Evolutionary conservation across 2,797 vertebrate species (phyloP).

Genomic region (Mormyrops attenuatus): DNA sequence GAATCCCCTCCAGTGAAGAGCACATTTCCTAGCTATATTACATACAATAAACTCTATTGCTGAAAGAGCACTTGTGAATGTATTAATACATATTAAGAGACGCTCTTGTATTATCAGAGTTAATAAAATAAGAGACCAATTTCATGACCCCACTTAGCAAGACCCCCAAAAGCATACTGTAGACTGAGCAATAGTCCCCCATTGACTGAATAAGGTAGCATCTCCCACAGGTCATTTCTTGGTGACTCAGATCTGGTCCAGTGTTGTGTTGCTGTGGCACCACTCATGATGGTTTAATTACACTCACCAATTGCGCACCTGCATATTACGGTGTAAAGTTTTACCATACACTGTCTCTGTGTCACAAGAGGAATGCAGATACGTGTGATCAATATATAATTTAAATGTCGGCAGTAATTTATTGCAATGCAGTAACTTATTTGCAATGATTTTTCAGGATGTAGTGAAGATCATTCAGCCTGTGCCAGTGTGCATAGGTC

Average conservation of each 20-base stretch:
- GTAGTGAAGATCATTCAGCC: neutral
- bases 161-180: neutral
- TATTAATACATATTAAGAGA: neutral
- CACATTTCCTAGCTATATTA: neutral
- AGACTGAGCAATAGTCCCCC: neutral
- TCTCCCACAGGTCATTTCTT: neutral
- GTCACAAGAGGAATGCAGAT: neutral
- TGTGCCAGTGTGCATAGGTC: neutral
- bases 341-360: neutral
- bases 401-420: neutral
- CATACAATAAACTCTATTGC: neutral
- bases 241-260: slow-evolving; percentile 7
- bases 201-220: neutral
- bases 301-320: neutral
- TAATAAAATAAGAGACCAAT: neutral
- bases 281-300: neutral
- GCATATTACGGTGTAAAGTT: neutral
- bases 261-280: slow-evolving; percentile 6
- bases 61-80: neutral
- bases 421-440: neutral
- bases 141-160: neutral
- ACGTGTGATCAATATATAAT: neutral
- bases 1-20: neutral
- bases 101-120: neutral
- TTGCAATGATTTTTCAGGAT: slow-evolving; percentile 9